phyloP scores from a whole-genome alignment of 2,113 vertebrate genomes.

The Isurus oxyrinchus region DNA sequence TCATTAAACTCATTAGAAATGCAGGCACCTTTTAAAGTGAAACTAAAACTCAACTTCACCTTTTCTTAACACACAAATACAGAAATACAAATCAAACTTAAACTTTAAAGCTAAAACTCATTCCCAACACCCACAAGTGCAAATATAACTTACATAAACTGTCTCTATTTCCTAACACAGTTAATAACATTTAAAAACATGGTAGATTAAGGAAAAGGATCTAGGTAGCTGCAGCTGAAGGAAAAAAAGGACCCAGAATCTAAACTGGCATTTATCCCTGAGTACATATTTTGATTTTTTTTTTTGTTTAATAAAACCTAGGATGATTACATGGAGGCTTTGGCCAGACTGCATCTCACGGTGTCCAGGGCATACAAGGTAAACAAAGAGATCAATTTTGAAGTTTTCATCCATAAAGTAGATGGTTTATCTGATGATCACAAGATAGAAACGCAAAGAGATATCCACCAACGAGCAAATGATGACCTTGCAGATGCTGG shows the following conservation, averaged over 20 bases:
- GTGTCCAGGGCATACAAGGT: conserved; percentile 88
- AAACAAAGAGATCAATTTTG: conserved; percentile 88
- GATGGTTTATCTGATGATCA: conserved; percentile 88
- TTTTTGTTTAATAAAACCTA: conserved; percentile 44
- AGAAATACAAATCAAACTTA: no score
- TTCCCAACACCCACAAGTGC: no score
- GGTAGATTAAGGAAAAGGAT: neutral
- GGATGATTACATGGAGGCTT: conserved; percentile 90
- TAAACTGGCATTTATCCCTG: neutral
- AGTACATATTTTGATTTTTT: neutral
- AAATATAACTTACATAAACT: no score
- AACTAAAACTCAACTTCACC: no score
- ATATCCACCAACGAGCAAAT: conserved; percentile 86
- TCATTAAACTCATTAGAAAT: no score
- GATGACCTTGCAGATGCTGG: conserved; percentile 82
- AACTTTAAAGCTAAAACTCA: no score
- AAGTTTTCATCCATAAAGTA: conserved; percentile 94
- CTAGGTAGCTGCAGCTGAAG: neutral
- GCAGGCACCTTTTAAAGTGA: no score
- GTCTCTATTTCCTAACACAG: neutral
- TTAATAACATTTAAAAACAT: neutral
- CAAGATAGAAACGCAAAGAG: conserved; percentile 88
- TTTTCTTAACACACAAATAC: no score
- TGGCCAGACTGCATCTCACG: conserved; percentile 81
- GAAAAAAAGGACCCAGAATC: neutral